Base-by-base conservation (phyloP, 1,140 invertebrate species). In the Limonius californicus region DNA sequence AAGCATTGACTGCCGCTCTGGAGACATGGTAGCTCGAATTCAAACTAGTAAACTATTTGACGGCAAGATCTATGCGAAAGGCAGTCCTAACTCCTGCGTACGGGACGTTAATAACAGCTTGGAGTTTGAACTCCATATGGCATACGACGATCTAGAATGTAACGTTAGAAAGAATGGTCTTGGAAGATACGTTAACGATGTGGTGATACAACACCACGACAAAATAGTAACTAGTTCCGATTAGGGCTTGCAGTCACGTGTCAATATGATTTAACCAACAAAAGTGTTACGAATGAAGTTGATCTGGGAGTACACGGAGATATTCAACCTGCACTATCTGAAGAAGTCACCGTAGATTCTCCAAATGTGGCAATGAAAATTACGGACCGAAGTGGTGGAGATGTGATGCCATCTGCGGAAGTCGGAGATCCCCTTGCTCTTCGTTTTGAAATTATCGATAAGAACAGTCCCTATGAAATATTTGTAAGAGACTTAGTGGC, bases 291-390 rank as follows among this genome's bases (percentile, higher is more conserved):
- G 8, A 95, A 96, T 78, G 91, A 92, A 76, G 90, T 94, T 8
- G 91, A 94, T 74, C 82, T 94, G 42, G 90, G 89, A 45, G 91
- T 95, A n/a, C 87, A 88, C 64, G 90, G 90, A 54, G 92, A 94
- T 70, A 89, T 94, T 60, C 84, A 87, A 68, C 87, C 88, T 14
- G 88, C 87, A 1, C 78, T 91, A 21, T 89, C 85, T 21, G 90
- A 90, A 76, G 91, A 90, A 78, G 90, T 89, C 16, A 88, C 92
- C 66, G 93, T 97, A 14, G 92, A 94, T 73, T 94, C 92, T 50
- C 93, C 93, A 16, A 95, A 95, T 77, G 92, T 96, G 27, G 89
- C 92, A 1, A 96, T 96, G 94, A 90, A 91, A 74, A 94, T 95
- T 70, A 95, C 90, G n/a, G 89, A 91, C 73, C 84, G 89, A 39